Percentiles rank a stretch among this genome's conserved stretches.
phyloP scores from a whole-genome alignment of 2,797 vertebrate genomes.

The Chaenodraco wilsoni region DNA sequence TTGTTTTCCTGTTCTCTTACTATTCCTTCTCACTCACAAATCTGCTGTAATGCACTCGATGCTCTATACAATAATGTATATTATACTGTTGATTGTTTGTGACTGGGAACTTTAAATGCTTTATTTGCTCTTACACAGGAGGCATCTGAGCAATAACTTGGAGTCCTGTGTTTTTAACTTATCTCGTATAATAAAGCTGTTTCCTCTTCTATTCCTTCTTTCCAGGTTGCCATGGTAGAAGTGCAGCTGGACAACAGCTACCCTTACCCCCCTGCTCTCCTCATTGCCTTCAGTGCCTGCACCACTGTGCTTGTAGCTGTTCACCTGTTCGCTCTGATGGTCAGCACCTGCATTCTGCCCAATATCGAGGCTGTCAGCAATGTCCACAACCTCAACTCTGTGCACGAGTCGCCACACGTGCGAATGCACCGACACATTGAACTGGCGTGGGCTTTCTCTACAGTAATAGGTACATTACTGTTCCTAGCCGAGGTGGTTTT shows the following conservation, averaged over 20 bases:
- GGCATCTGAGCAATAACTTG: too few species aligned
- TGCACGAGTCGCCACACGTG: conserved; percentile 97
- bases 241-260: conserved; percentile 93
- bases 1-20: too few species aligned
- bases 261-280: conserved; percentile 90
- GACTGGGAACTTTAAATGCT: too few species aligned
- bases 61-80: too few species aligned
- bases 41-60: too few species aligned
- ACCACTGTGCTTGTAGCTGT: conserved; percentile 98
- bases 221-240: conserved; percentile 98
- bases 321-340: conserved; percentile 98
- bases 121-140: too few species aligned
- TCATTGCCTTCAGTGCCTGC: conserved; percentile 98
- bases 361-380: conserved; percentile 99
- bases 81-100: too few species aligned
- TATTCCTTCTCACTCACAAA: too few species aligned
- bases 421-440: conserved; percentile 97
- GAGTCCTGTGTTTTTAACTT: too few species aligned
- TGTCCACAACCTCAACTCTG: conserved; percentile 97
- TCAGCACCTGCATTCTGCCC: conserved; percentile 98
- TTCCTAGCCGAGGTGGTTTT: conserved; percentile 97
- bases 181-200: conserved; percentile 10
- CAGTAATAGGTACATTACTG: conserved; percentile 95
- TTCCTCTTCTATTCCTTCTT: conserved; percentile 2
- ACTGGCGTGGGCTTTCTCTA: conserved; percentile 98